These are phyloP conservation scores for Tetramorium parvispinum DNA, from an alignment of 1,140 invertebrate genomes.

Conservation along the genomic window DNA sequence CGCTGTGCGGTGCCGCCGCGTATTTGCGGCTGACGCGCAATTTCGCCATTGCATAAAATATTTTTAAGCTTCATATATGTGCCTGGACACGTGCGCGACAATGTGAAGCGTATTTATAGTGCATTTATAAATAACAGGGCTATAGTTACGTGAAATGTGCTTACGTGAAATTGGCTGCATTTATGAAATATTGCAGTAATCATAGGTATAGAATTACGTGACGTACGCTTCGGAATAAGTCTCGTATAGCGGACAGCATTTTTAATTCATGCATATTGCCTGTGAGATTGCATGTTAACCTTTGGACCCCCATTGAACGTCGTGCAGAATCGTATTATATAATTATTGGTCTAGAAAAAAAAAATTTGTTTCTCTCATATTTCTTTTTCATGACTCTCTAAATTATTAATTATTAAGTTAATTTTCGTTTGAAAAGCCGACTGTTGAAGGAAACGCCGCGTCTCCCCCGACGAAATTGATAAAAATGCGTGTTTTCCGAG, in stretches of 20 bases:
- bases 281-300: not conserved
- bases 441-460: not conserved
- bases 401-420: not conserved
- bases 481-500: not conserved
- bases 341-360: not conserved
- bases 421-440: not conserved
- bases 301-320: not conserved
- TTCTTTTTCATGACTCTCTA: not conserved
- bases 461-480: not conserved
- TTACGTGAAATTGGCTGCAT: slow-evolving; percentile 9
- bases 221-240: slow-evolving; percentile 2
- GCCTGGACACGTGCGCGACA: not conserved
- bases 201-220: slow-evolving; percentile 21
- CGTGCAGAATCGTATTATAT: not conserved
- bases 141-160: slow-evolving; percentile 16
- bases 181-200: slow-evolving; percentile 10
- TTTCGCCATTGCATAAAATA: slow-evolving; percentile 17
- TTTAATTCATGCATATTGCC: slow-evolving; percentile 24
- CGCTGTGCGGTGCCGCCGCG: too few relatives aligned
- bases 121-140: slow-evolving; percentile 24
- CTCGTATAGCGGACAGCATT: not conserved
- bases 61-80: not conserved
- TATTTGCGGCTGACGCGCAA: not conserved
- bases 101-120: not conserved
- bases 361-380: not conserved